Evolutionary conservation across 2,888 invertebrate species (phyloP).

Genomic region (Escarpia spicata): DNA sequence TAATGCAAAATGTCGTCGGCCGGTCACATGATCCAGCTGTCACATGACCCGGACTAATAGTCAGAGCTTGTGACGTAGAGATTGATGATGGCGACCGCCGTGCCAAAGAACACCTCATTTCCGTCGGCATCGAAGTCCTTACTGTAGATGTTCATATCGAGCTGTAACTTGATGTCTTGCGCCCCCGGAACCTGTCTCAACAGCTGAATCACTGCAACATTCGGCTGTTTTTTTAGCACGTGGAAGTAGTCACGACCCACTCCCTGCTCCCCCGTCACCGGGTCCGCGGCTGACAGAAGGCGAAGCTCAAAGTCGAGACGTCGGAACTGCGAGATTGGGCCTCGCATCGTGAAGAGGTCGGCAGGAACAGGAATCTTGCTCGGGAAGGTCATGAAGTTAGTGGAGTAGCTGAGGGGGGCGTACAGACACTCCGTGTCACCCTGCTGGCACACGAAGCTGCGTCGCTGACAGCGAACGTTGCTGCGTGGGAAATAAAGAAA

Average conservation of each 20-base stretch:
- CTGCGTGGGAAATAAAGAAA: slow-evolving; percentile 29
- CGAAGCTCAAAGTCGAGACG: slow-evolving; percentile 80
- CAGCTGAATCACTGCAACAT: slow-evolving; percentile 78
- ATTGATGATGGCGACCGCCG: slow-evolving; percentile 85
- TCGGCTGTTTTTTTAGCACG: slow-evolving; percentile 57
- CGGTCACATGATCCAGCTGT: not conserved
- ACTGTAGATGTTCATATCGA: slow-evolving; percentile 78
- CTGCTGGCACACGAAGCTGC: slow-evolving; percentile 76
- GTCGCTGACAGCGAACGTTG: slow-evolving; percentile 77
- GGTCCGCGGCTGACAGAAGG: slow-evolving; percentile 71
- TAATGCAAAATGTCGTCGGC: not conserved
- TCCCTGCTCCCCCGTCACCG: slow-evolving; percentile 62
- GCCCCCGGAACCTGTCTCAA: slow-evolving; percentile 82
- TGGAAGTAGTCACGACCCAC: slow-evolving; percentile 64
- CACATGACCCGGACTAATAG: not conserved
- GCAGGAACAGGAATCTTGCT: slow-evolving; percentile 70
- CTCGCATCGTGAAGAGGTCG: slow-evolving; percentile 88
- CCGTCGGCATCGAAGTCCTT: slow-evolving; percentile 69
- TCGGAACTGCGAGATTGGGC: slow-evolving; percentile 78
- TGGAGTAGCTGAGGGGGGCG: slow-evolving; percentile 86
- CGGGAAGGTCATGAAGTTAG: slow-evolving; percentile 92
- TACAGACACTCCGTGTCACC: slow-evolving; percentile 80
- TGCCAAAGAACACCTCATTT: slow-evolving; percentile 78
- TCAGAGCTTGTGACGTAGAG: slow-evolving; percentile 27
- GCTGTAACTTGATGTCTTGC: slow-evolving; percentile 87